phyloP scores from a whole-genome alignment of 2,113 vertebrate genomes.

The Murina feae region DNA sequence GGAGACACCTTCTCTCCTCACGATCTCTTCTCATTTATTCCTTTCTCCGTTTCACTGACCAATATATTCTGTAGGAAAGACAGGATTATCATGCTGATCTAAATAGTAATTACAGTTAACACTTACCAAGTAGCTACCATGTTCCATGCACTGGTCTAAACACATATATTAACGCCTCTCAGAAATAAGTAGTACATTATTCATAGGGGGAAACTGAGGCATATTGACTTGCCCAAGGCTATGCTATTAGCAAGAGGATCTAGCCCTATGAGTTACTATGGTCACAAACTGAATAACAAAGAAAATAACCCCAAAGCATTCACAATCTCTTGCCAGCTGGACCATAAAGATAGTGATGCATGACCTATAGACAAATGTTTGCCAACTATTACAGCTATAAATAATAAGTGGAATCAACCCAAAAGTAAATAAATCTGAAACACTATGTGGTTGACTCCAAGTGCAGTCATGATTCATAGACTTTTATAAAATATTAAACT shows the following conservation, averaged over 20 bases:
- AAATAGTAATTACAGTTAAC: not conserved
- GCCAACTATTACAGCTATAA: not conserved
- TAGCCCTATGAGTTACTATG: not conserved
- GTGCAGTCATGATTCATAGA: not conserved
- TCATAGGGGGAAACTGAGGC: not conserved
- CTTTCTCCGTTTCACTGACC: not conserved
- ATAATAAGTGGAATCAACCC: conserved; percentile 14
- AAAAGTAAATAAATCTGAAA: conserved; percentile 41
- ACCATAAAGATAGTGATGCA: not conserved
- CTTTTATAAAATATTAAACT: not conserved
- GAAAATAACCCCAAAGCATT: not conserved
- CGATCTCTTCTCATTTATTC: not conserved
- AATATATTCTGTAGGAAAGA: not conserved
- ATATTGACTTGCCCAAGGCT: not conserved
- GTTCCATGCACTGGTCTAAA: not conserved
- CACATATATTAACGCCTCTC: not conserved
- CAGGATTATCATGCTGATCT: not conserved
- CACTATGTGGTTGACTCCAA: not conserved
- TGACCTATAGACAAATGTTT: not conserved
- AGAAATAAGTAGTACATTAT: not conserved
- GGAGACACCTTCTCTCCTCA: not conserved
- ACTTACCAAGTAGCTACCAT: not conserved
- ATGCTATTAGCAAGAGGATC: not conserved
- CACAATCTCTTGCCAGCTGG: not conserved
- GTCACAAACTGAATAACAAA: conserved; percentile 26